These are phyloP conservation scores for Napeogenes inachia DNA, from an alignment of 2,888 invertebrate species.

Conservation along the genomic window DNA sequence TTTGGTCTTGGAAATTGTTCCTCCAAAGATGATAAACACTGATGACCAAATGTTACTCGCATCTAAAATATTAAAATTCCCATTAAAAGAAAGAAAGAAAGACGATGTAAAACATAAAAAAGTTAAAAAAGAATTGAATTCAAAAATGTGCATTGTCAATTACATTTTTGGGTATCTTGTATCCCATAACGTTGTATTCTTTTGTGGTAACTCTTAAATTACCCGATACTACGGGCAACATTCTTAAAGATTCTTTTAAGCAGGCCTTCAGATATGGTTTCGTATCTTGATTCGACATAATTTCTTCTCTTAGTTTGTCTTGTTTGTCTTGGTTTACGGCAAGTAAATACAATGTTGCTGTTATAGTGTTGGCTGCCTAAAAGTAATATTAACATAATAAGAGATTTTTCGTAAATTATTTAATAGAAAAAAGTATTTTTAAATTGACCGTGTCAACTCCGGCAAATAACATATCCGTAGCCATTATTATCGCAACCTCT, in stretches of 20 bases:
- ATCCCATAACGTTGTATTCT: conserved; percentile 79
- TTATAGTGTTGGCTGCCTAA: conserved; percentile 77
- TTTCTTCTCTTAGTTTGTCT: conserved; percentile 77
- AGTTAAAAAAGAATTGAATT: neutral
- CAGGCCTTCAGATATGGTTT: conserved; percentile 82
- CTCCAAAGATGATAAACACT: conserved; percentile 80
- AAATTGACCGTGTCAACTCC: conserved; percentile 80
- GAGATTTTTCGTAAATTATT: neutral
- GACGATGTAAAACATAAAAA: conserved; percentile 3
- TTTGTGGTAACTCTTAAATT: conserved; percentile 72
- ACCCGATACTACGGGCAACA: conserved; percentile 78
- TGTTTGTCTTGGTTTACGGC: conserved; percentile 81
- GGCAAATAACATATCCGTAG: conserved; percentile 81
- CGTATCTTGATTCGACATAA: conserved; percentile 48
- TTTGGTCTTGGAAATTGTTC: conserved; percentile 79
- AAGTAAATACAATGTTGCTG: conserved; percentile 77
- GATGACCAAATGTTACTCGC: conserved; percentile 61
- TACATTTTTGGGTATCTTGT: conserved; percentile 79
- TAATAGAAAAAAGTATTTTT: conserved; percentile 4
- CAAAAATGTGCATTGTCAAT: conserved; percentile 32
- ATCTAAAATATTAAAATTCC: conserved; percentile 33
- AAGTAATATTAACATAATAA: conserved; percentile 21
- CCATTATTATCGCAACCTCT: conserved; percentile 79
- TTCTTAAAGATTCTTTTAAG: conserved; percentile 82
- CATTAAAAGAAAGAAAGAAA: neutral